Evolutionary conservation across 2,113 vertebrate genomes (phyloP).

Genomic region (Gopherus flavomarginatus): DNA sequence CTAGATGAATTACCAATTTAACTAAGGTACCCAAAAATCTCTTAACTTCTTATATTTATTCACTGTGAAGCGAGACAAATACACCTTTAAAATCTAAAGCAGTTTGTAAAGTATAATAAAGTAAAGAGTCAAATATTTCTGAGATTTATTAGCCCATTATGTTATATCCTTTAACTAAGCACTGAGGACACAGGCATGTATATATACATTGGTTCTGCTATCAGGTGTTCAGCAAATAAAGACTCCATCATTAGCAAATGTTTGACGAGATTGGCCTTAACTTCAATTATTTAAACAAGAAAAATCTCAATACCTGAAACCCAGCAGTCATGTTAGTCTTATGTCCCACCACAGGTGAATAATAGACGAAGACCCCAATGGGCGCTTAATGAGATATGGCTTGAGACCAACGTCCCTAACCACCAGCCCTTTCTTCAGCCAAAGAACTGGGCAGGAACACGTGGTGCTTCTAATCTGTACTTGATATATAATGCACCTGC

Average conservation of each 20-base stretch:
- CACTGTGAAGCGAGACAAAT: slow-evolving; percentile 23
- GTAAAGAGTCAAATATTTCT: background rate
- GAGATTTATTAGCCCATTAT: background rate
- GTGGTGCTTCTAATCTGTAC: background rate
- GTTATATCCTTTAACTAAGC: background rate
- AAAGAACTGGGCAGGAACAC: background rate
- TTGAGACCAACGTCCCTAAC: background rate
- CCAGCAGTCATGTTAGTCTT: background rate
- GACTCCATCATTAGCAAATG: background rate
- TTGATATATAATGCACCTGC: background rate
- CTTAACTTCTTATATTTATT: background rate
- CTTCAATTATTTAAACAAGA: background rate
- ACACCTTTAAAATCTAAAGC: slow-evolving; percentile 36
- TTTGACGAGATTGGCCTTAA: background rate
- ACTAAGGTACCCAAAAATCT: slow-evolving; percentile 31
- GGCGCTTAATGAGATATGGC: too few relatives aligned
- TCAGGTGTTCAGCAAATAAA: background rate
- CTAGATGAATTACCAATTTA: slow-evolving; percentile 46
- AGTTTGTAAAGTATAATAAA: background rate
- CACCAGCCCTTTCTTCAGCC: background rate
- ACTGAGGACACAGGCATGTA: background rate
- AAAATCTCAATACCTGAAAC: background rate
- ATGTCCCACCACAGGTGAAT: background rate
- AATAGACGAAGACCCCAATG: background rate
- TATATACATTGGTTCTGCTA: background rate